Evolutionary conservation across 2,113 vertebrate genomes (phyloP).

Genomic region (western clawed frog (Xenopus tropicalis)): DNA sequence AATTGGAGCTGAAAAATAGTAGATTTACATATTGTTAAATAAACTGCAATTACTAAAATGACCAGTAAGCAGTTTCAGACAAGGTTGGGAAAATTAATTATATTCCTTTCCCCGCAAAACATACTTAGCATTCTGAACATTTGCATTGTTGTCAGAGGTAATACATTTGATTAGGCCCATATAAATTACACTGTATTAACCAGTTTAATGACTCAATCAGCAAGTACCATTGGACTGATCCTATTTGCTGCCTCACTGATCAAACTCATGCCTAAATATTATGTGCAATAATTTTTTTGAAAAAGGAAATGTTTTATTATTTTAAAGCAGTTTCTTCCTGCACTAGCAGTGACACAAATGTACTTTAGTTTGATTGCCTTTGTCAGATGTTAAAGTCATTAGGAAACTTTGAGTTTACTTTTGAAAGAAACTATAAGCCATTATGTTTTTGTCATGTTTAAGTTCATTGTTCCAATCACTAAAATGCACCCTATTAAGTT

Average conservation of each 20-base stretch:
- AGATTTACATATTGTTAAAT: slow-evolving; percentile 66
- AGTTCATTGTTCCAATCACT: too few species aligned
- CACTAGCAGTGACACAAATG: background rate
- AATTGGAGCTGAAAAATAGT: slow-evolving; percentile 63
- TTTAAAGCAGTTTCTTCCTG: slow-evolving; percentile 23
- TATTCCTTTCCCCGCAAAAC: slow-evolving; percentile 51
- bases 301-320: slow-evolving; percentile 38
- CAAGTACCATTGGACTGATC: slow-evolving; percentile 50
- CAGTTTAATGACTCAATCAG: slow-evolving; percentile 58
- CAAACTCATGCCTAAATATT: slow-evolving; percentile 47
- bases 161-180: slow-evolving; percentile 68
- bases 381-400: slow-evolving; percentile 19
- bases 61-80: slow-evolving; percentile 65
- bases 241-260: slow-evolving; percentile 46
- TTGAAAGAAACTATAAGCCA: slow-evolving; percentile 11
- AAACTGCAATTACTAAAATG: slow-evolving; percentile 62
- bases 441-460: slow-evolving; percentile 19
- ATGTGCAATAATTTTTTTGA: slow-evolving; percentile 39
- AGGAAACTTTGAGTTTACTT: slow-evolving; percentile 1
- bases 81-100: slow-evolving; percentile 61
- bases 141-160: slow-evolving; percentile 64
- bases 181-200: slow-evolving; percentile 63
- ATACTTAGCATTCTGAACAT: slow-evolving; percentile 62
- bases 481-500: too few species aligned
- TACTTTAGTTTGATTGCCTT: slow-evolving; percentile 24